These are phyloP conservation scores for Phaethon lepturus DNA, from an alignment of 2,113 vertebrate species.

Conservation along the genomic window DNA sequence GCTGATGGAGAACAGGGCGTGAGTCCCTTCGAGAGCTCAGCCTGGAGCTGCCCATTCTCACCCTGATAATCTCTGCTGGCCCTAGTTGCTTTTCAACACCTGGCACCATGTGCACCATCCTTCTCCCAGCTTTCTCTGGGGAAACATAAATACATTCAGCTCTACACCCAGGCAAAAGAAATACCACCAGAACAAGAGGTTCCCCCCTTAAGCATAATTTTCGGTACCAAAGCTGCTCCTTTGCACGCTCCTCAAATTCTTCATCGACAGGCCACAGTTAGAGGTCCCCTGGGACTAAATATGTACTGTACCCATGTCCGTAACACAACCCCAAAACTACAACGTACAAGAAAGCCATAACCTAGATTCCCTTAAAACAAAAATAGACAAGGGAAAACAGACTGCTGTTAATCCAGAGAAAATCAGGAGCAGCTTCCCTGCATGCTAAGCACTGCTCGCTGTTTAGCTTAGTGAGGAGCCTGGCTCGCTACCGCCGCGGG, in stretches of 20 bases:
- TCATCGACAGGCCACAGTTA: neutral
- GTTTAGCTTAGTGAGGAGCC: neutral
- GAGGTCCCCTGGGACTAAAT: neutral
- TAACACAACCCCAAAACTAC: accelerated
- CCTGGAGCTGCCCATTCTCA: neutral
- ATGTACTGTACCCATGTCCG: accelerated
- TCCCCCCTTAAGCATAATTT: neutral
- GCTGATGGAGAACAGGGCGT: neutral
- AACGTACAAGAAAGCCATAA: neutral
- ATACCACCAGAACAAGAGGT: neutral
- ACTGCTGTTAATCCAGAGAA: neutral
- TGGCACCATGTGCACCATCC: neutral
- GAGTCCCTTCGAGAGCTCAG: neutral
- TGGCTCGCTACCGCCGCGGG: accelerated
- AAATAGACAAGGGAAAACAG: neutral
- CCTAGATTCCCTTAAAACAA: constrained; percentile 30
- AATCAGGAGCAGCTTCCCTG: constrained; percentile 17
- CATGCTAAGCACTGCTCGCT: neutral
- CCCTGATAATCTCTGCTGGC: neutral
- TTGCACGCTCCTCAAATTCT: neutral
- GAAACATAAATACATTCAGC: neutral
- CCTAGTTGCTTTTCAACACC: neutral
- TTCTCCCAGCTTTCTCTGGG: neutral
- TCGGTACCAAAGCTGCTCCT: neutral
- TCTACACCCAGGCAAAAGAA: neutral